These are phyloP conservation scores for Pristionchus mayeri DNA, from an alignment of 2,888 invertebrate species.

Conservation along the genomic window DNA sequence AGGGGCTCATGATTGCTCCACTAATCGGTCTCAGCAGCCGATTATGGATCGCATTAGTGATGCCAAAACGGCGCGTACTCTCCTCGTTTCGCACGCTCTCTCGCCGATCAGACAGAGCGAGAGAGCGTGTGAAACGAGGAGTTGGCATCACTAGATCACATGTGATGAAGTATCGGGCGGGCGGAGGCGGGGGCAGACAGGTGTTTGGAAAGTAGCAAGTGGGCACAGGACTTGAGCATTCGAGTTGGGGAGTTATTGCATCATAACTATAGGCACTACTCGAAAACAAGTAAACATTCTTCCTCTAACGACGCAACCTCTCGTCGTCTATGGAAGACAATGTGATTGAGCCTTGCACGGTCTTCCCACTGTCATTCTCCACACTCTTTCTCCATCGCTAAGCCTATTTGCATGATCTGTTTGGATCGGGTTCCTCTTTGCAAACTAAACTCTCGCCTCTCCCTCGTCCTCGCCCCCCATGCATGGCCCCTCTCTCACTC, in stretches of 20 bases:
- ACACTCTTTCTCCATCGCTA: not conserved
- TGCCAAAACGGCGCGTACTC: no score
- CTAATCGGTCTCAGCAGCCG: no score
- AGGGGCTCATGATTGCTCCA: no score
- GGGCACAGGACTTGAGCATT: not conserved
- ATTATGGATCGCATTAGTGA: no score
- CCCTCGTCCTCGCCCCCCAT: not conserved
- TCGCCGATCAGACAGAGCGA: no score
- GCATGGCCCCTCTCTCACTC: not conserved
- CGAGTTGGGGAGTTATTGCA: no score
- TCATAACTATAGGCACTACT: no score
- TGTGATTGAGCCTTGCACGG: not conserved
- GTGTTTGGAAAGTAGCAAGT: not conserved
- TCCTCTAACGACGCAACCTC: no score
- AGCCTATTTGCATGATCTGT: slow-evolving; percentile 43
- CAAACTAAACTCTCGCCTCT: slow-evolving; percentile 35
- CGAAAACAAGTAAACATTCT: no score
- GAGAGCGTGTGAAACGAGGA: no score
- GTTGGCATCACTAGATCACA: not conserved
- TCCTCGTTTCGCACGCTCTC: no score
- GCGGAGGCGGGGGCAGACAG: not conserved
- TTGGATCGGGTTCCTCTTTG: slow-evolving; percentile 20
- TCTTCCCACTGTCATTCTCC: not conserved
- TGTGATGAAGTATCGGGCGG: not conserved
- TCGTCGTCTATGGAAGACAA: no score